Evolutionary conservation across 2,888 invertebrate species (phyloP), one percentile per base, ranked within the genome.

Genomic region (Salpingus planirostris): DNA sequence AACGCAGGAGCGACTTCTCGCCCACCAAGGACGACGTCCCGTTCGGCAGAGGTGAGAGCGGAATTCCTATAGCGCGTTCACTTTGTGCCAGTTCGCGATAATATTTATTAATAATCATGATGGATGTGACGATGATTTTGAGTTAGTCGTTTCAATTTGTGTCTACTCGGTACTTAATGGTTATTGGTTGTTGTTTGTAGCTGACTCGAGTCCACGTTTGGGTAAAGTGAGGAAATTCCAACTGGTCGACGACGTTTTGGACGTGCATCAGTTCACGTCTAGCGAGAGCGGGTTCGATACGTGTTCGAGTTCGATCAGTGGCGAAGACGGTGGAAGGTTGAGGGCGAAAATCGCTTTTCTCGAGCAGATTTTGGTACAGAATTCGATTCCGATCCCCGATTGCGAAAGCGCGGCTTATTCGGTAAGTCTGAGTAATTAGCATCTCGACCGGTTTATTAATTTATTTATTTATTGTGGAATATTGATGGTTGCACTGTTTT

Each of bases 191-290:
- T n/a, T n/a, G n/a, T 13, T 46, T 51, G 3, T 49, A 64, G 44
- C 70, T 64, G 56, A 70, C 65, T 57, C 63, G 50, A 75, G 73
- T 57, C 76, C 76, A 2, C 62, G 74, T 2, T 52, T 74, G 38
- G 74, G 74, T 12, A 77, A 77, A 60, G 65, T 75, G 24, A 66
- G 76, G 26, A 73, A 73, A 52, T 74, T 70, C 49, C 67, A 65
- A 42, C 59, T 14, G 57, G 59, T 46, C 58, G 61, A 37, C 56
- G 68, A 50, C 47, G 59, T 14, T 57, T 59, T 47, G 54, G 68
- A 69, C 42, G 27, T 27, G 13, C 44, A 58, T 13, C 59, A 57
- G 3, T 55, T 59, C 24, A 49, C 55, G 3, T 59, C 60, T 2
- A 64, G 60, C 42, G 63, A 65, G 36, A 65, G 61, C 38, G 65